Base-by-base conservation (phyloP, 2,113 vertebrate species). In the Empidonax traillii region DNA sequence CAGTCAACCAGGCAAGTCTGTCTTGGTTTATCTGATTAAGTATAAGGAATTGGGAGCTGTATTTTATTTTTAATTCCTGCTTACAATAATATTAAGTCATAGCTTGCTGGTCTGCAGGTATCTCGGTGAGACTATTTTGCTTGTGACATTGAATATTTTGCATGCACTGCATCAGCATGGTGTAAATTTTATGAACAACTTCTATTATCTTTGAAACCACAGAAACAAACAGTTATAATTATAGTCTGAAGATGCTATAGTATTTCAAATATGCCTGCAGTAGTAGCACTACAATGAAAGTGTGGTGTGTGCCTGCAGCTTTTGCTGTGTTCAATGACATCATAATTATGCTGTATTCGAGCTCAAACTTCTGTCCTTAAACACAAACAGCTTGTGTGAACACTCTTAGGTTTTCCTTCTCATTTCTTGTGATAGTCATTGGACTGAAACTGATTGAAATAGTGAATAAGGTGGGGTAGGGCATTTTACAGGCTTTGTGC, bases 321-420 rank as follows among this genome's bases (percentile, higher is more conserved):
- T 96, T 94, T 92, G 53, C 95, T 94, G 83, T 83, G 83, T 89
- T 96, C 96, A 78, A 67, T 98, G 97, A 97, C 97, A 97, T 98
- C 97, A 98, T 91, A 95, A 95, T 98, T 97, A 96, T 84, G 91
- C 83, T 93, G 82, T 37, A 90, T 95, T 97, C 2, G 12, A 97
- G 92, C 92, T 96, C 92, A 96, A 98, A 97, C 96, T 97, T 97
- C 96, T 97, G 95, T 97, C 94, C 96, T 98, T 97, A 97, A 97
- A 94, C 73, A 96, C 77, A 97, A 98, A 97, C 96, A 98, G 93
- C 95, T 97, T 98, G 92, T 93, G 85, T 92, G 92, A 97, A 97
- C 88, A 43, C 67, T 92, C 71, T 79, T 73, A 87, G 43, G 15
- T 69, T 94, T 93, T 93, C 18, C 75, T 96, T 75, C 67, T 93